Evolutionary conservation across 2,113 vertebrate genomes (phyloP).

Genomic region (Mobula hypostoma): DNA sequence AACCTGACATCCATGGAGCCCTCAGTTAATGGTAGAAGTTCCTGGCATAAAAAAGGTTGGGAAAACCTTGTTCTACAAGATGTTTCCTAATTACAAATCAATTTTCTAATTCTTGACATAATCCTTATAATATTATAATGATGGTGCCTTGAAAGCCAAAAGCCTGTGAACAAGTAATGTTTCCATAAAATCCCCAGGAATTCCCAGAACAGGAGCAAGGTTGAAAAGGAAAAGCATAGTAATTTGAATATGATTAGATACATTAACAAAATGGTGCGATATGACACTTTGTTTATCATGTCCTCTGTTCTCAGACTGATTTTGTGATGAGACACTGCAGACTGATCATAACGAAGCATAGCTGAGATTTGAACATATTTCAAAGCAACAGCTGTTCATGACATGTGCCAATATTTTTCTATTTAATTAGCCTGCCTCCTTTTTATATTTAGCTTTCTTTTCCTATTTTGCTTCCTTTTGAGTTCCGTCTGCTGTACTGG

Average conservation of each 20-base stretch:
- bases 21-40: too few relatives aligned
- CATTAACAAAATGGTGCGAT: background rate
- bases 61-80: background rate
- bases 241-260: background rate
- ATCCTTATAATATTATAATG: background rate
- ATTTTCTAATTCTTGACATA: background rate
- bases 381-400: conserved; percentile 11
- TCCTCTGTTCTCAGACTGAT: background rate
- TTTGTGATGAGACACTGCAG: background rate
- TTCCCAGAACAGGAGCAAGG: background rate
- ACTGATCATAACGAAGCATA: background rate
- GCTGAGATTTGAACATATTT: background rate
- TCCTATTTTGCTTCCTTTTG: conserved; percentile 1
- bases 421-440: background rate
- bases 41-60: too few relatives aligned
- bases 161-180: background rate
- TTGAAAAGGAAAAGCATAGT: background rate
- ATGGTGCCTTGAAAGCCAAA: background rate
- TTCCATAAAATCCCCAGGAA: background rate
- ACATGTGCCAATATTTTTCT: background rate
- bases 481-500: background rate
- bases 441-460: conserved; percentile 20
- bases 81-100: background rate
- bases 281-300: background rate
- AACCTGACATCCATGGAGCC: too few relatives aligned